phyloP scores from a whole-genome alignment of 2,888 invertebrate species.

The Stratiomys singularior region DNA sequence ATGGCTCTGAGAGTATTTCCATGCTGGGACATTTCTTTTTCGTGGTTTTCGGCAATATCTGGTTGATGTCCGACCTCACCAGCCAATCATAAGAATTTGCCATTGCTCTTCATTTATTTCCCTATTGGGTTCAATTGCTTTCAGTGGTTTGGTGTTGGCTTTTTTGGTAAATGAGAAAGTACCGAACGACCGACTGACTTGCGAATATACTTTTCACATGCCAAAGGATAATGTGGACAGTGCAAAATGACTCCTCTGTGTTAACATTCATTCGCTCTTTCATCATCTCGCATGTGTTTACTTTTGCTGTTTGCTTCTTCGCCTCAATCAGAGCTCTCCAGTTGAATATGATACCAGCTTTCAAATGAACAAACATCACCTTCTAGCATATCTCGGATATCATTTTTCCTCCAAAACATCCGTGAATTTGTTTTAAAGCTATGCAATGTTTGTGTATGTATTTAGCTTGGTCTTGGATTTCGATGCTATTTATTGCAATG shows the following conservation, averaged over 20 bases:
- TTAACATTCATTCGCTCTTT: background rate
- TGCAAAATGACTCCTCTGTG: background rate
- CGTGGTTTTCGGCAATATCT: background rate
- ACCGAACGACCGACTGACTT: too few species aligned
- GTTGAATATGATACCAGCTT: conserved; percentile 23
- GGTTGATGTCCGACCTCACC: background rate
- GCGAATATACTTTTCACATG: background rate
- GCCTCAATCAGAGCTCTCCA: background rate
- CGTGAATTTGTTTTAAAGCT: too few species aligned
- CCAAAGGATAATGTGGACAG: background rate
- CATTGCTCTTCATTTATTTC: background rate
- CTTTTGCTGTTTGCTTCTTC: background rate
- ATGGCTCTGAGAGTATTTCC: background rate
- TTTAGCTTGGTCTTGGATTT: too few species aligned
- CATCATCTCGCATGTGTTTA: background rate
- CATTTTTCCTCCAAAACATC: too few species aligned
- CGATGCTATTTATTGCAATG: too few species aligned
- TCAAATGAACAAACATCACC: conserved; percentile 37
- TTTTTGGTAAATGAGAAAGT: background rate
- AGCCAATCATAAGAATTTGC: background rate
- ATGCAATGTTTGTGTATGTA: too few species aligned
- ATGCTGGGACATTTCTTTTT: background rate
- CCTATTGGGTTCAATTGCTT: conserved; percentile 27
- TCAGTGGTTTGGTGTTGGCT: background rate
- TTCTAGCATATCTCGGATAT: background rate